These are phyloP conservation scores for Girardinus metallicus DNA, from an alignment of 2,797 vertebrate genomes.

Conservation along the genomic window DNA sequence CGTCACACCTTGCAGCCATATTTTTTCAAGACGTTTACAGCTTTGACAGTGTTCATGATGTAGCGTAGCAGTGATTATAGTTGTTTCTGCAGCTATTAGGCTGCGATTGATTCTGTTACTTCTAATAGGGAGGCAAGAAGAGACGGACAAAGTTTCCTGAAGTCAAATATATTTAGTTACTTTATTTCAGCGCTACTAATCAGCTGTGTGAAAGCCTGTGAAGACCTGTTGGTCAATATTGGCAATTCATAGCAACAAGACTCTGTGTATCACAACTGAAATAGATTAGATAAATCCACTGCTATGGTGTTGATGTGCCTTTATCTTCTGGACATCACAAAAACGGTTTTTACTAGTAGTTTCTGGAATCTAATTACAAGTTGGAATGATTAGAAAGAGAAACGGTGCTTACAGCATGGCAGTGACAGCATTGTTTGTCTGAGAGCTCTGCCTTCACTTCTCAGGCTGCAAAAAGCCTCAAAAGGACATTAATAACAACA, in stretches of 20 bases:
- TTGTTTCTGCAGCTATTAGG: slow-evolving; percentile 41
- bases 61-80: slow-evolving; percentile 30
- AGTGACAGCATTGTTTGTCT: slow-evolving; percentile 26
- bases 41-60: slow-evolving; percentile 33
- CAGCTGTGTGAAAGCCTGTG: slow-evolving; percentile 23
- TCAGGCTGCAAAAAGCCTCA: slow-evolving; percentile 5
- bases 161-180: slow-evolving; percentile 30
- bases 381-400: slow-evolving; percentile 47
- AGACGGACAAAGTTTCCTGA: slow-evolving; percentile 27
- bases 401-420: slow-evolving; percentile 35
- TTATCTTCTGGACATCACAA: slow-evolving; percentile 42
- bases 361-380: slow-evolving; percentile 46
- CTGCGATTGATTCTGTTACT: slow-evolving; percentile 46
- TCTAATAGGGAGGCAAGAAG: slow-evolving; percentile 24
- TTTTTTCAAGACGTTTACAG: slow-evolving; percentile 37
- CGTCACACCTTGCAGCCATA: slow-evolving; percentile 30
- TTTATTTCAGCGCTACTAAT: slow-evolving; percentile 45
- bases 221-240: slow-evolving; percentile 66
- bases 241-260: slow-evolving; percentile 75
- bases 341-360: slow-evolving; percentile 43
- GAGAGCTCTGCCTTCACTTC: slow-evolving; percentile 17
- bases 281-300: slow-evolving; percentile 62
- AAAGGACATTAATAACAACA: slow-evolving; percentile 40
- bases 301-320: slow-evolving; percentile 47
- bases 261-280: slow-evolving; percentile 58